phyloP scores from a whole-genome alignment of 2,797 vertebrate genomes.

The Cyclopterus lumpus region DNA sequence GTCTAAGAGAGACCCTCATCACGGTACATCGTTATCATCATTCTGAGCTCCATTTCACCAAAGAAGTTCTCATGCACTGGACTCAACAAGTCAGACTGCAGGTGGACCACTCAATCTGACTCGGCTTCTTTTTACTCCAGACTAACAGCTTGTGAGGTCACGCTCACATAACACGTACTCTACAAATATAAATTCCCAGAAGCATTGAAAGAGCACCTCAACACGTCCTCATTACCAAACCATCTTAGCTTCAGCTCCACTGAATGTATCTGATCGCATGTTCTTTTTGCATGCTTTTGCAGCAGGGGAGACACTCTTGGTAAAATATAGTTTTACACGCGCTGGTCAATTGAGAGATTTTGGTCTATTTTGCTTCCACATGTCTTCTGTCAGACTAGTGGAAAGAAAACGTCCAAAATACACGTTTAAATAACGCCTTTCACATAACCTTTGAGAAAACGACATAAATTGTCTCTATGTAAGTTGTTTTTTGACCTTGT shows the following conservation, averaged over 20 bases:
- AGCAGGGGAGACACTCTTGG: neutral
- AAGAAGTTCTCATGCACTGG: constrained; percentile 18
- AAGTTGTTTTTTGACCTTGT: neutral
- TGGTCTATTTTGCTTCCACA: neutral
- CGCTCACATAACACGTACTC: constrained; percentile 22
- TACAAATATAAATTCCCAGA: constrained; percentile 40
- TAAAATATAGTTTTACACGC: neutral
- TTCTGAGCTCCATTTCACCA: constrained; percentile 22
- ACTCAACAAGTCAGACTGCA: constrained; percentile 38
- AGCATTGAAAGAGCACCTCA: constrained; percentile 16
- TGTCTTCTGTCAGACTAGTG: neutral
- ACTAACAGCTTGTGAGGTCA: constrained; percentile 25
- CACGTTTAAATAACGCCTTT: neutral
- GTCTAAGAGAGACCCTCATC: neutral
- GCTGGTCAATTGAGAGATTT: neutral
- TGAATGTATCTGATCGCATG: neutral
- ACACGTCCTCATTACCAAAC: constrained; percentile 9
- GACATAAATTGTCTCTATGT: neutral
- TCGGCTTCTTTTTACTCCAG: neutral
- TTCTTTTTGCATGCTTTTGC: constrained; percentile 32
- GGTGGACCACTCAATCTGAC: constrained; percentile 16
- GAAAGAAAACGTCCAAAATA: neutral
- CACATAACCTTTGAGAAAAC: neutral
- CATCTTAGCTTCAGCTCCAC: constrained; percentile 10
- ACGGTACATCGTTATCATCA: neutral